Evolutionary conservation across 2,113 vertebrate species (phyloP), one percentile per base, ranked within the genome.

Genomic region (Symphodus melops): DNA sequence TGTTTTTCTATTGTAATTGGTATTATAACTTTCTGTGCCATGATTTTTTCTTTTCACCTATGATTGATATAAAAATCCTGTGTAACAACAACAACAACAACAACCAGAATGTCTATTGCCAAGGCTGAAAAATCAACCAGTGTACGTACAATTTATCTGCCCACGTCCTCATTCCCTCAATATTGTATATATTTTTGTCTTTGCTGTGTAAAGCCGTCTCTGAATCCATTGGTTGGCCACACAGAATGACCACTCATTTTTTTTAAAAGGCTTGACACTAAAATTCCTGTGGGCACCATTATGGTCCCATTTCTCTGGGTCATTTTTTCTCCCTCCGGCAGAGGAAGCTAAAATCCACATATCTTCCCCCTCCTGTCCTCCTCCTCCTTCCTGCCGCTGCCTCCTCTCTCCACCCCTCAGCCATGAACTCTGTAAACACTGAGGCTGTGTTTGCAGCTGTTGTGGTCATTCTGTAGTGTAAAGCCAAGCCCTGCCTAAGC

Each of bases 231-330:
- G 61, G 20, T 19, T 64, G 66, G 63, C 69, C 33, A 21, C 28
- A 36, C 73, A 75, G 28, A 71, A 61, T 75, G 76, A 66, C 65
- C 37, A 62, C 68, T 55, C 9, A 13, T 69, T 51, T 81, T 86
- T 89, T 73, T n/a, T 48, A n/a, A 17, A 56, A 52, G 19, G 44
- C 44, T 52, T 14, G 37, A 70, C 63, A 52, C 54, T 75, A 61
- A 61, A 77, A 87, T 88, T 91, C 84, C 85, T 81, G 68, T 72
- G 88, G 86, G 81, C 51, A 62, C 67, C 61, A 55, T 84, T 79
- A 80, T 25, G 68, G 72, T 83, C 57, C 77, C 28, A 33, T 79
- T 84, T 81, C 49, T 67, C 59, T 21, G 63, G 61, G 83, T 75
- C 70, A 70, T 86, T 85, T 91, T 48, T 81, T 79, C 79, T 46